Evolutionary conservation across 2,888 invertebrate species (phyloP).

Genomic region (Morpho deidamia): DNA sequence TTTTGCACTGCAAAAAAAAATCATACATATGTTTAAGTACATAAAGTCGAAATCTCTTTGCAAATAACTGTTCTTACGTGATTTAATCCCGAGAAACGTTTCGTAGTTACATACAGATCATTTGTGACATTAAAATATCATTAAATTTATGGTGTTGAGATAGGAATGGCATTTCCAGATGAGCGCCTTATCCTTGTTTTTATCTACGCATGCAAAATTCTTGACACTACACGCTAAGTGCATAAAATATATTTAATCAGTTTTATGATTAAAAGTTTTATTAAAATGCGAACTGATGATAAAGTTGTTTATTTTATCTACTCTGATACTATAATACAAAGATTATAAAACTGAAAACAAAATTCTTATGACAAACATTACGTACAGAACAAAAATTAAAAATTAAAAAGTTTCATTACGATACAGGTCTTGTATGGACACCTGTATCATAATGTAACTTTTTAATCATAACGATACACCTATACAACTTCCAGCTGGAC

Average conservation of each 20-base stretch:
- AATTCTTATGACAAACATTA: too few species aligned
- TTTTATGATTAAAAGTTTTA: constrained; percentile 18
- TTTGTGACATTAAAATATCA: constrained; percentile 78
- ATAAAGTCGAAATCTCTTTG: constrained; percentile 28
- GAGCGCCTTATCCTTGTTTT: constrained; percentile 38
- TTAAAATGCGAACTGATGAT: constrained; percentile 10
- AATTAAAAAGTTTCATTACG: too few species aligned
- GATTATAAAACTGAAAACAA: too few species aligned
- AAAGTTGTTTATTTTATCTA: constrained; percentile 4
- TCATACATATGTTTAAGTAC: too few species aligned
- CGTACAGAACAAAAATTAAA: too few species aligned
- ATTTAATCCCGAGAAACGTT: constrained; percentile 32
- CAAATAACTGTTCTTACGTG: constrained; percentile 29
- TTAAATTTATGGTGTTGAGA: constrained; percentile 72
- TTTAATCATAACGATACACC: too few species aligned
- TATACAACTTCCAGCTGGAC: too few species aligned
- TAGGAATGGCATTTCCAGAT: constrained; percentile 55
- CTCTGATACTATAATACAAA: too few species aligned
- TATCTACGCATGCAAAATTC: constrained; percentile 51
- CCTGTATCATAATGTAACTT: too few species aligned
- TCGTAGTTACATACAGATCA: constrained; percentile 72
- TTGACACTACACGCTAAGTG: constrained; percentile 30
- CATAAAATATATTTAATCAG: constrained; percentile 27
- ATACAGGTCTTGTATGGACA: too few species aligned
- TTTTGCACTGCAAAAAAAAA: too few species aligned